A percentile compares a stretch with the other conserved stretches of the same genome.
These are phyloP conservation scores for Syrrhaptes paradoxus DNA, from an alignment of 2,113 vertebrate genomes.

Conservation along the genomic window DNA sequence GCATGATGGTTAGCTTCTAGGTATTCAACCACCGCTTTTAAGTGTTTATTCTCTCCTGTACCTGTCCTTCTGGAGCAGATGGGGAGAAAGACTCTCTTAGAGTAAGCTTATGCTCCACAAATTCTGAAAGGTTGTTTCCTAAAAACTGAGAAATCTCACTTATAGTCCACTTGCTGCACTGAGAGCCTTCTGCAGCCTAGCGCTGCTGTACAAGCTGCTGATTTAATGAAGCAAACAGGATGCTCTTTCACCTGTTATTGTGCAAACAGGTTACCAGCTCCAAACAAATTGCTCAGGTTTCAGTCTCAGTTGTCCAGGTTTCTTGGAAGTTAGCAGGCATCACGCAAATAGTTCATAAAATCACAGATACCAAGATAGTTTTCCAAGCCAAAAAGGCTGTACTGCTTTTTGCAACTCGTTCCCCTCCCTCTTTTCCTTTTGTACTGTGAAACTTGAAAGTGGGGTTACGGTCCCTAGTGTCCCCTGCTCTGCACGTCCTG, in stretches of 20 bases:
- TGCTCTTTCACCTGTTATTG: background rate
- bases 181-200: background rate
- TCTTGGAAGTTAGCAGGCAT: background rate
- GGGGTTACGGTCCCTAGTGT: fast-evolving
- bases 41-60: background rate
- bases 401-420: background rate
- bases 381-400: background rate
- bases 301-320: background rate
- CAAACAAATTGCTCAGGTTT: background rate
- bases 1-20: background rate
- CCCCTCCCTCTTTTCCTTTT: background rate
- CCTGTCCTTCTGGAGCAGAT: background rate
- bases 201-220: background rate
- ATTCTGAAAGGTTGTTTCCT: background rate
- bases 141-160: background rate
- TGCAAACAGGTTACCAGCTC: background rate
- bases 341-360: background rate
- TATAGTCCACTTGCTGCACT: background rate
- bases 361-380: background rate
- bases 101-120: background rate
- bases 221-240: fast-evolving
- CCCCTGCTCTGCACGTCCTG: background rate
- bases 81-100: background rate
- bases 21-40: background rate
- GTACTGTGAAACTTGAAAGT: background rate